Base-by-base conservation (phyloP, 2,888 invertebrate genomes). In the Oscheius sp. region DNA sequence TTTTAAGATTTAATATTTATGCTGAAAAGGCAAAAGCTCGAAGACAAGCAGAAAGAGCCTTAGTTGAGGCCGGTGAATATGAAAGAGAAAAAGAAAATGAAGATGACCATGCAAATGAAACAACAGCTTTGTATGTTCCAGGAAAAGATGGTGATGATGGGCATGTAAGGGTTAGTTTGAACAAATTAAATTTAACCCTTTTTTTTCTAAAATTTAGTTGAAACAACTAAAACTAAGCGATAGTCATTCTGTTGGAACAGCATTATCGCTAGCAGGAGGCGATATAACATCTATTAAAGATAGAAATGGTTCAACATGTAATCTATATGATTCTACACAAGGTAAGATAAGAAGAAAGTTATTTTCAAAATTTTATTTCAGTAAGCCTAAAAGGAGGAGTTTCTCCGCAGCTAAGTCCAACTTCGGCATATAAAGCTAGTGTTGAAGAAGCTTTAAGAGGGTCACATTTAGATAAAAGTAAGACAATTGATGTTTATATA, bases 61-160 rank as follows among this genome's bases (percentile, higher is more conserved):
- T 61, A 3, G 12, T 63, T 17, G 67, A 63, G 27, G 48, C 45
- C 29, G 67, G 29, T 15, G 67, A 58, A 20, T 64, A 31, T 15
- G 58, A 34, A 17, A 31, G 23, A 20, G 45, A 46, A 20, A 42
- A 66, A 29, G 50, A 67, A 8, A 31, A 23, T 17, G 67, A 57
- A 15, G 72, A 72, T 37, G 70, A 48, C 8, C 66, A 72, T 63
- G 67, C 29, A 2, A 80, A 80, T 61, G 79, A 80, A 45, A 76
- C 73, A 5, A 72, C 80, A 3, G 76, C 81, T 8, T 63, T 81
- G 10, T 82, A 82, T 48, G 75, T 82, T 3, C 81, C 81, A 8
- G 81, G 78, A 10, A 69, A 70, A 31, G 70, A 70, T 8, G 71
- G 74, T 20, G 73, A 71, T 17, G 75, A 76, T 12, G 82, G 80